phyloP scores from a whole-genome alignment of 2,797 vertebrate genomes.

The Champsocephalus esox region DNA sequence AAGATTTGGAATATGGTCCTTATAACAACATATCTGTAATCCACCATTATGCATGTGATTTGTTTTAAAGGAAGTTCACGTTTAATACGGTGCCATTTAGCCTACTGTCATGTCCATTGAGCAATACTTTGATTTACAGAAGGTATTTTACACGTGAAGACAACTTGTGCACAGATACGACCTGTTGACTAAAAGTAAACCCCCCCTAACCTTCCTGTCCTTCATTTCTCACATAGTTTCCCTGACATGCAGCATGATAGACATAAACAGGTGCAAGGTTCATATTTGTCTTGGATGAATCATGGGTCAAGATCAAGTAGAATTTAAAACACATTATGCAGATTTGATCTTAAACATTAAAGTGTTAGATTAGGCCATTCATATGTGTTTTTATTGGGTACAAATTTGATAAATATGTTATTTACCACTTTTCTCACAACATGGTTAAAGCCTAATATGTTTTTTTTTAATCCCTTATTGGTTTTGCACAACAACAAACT shows the following conservation, averaged over 20 bases:
- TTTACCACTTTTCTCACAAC: not conserved
- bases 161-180: constrained; percentile 37
- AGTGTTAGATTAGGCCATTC: not conserved
- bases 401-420: not conserved
- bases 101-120: not conserved
- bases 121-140: constrained; percentile 4
- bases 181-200: constrained; percentile 29
- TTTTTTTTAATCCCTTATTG: constrained; percentile 11
- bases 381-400: not conserved
- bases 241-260: constrained; percentile 43
- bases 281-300: constrained; percentile 15
- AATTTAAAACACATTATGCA: constrained; percentile 2
- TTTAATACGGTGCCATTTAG: not conserved
- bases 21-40: not conserved
- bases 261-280: constrained; percentile 57
- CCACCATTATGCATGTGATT: not conserved
- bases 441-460: not conserved
- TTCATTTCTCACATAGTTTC: constrained; percentile 31
- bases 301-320: constrained; percentile 18
- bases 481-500: not conserved
- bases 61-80: not conserved
- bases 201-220: constrained; percentile 25
- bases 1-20: not conserved
- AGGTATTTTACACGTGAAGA: not conserved
- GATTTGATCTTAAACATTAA: not conserved